Conservation (phyloP, 2,113 vertebrate species). For the Pitta sordida region DNA sequence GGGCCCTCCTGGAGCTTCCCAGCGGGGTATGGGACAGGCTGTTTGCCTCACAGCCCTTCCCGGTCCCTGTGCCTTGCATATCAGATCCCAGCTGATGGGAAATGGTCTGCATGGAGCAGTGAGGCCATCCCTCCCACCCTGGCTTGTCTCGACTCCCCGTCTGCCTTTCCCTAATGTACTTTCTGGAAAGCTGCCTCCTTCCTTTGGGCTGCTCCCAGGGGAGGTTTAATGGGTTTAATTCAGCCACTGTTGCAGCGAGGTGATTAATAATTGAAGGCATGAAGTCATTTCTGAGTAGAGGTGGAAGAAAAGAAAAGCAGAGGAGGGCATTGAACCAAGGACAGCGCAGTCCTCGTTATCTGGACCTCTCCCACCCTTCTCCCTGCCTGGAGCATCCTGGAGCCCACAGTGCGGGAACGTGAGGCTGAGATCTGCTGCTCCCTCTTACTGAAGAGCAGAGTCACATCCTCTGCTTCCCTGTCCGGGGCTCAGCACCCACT, state of each 20-base stretch:
- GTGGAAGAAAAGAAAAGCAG: background rate
- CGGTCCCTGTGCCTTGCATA: background rate
- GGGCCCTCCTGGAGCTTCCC: background rate
- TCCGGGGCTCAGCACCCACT: background rate
- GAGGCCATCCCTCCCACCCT: background rate
- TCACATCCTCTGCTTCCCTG: background rate
- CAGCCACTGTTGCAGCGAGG: background rate
- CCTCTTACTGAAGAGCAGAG: background rate
- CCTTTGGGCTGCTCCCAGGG: background rate
- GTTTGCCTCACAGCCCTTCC: background rate
- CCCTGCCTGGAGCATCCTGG: background rate
- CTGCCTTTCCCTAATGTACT: slow-evolving; percentile 9
- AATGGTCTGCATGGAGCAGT: background rate
- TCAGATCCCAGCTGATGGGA: background rate
- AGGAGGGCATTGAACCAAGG: background rate
- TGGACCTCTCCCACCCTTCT: background rate
- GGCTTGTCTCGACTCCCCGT: background rate
- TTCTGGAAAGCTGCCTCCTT: slow-evolving; percentile 40
- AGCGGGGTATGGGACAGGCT: background rate
- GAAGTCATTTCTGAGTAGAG: background rate
- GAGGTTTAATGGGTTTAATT: slow-evolving; percentile 38
- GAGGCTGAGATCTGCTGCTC: background rate
- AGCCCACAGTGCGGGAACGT: rapidly evolving
- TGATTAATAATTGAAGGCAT: slow-evolving; percentile 60
- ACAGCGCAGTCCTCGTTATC: background rate